These are phyloP conservation scores for Zapus hudsonius DNA, from an alignment of 2,113 vertebrate species.

Conservation along the genomic window DNA sequence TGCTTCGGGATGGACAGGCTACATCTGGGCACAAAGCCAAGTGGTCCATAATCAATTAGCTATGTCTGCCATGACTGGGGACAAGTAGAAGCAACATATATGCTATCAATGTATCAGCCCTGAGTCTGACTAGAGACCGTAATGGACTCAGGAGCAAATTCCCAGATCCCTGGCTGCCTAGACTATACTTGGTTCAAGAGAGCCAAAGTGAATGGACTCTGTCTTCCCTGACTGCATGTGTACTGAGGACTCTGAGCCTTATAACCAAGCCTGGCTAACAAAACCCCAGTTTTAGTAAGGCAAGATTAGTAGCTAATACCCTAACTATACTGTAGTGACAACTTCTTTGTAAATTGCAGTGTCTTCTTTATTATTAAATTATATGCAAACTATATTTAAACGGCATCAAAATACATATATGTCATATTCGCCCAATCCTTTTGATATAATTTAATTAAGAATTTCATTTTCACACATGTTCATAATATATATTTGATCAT, in stretches of 20 bases:
- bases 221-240: neutral
- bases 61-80: neutral
- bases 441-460: neutral
- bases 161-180: neutral
- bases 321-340: neutral
- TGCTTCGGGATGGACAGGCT: neutral
- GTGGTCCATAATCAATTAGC: neutral
- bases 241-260: neutral
- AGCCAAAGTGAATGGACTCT: neutral
- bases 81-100: neutral
- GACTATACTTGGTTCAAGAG: neutral
- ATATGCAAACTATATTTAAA: neutral
- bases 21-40: neutral
- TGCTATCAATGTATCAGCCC: neutral
- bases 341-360: neutral
- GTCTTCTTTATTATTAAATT: constrained; percentile 26
- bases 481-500: no score
- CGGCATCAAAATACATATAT: neutral
- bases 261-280: neutral
- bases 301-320: neutral
- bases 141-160: neutral
- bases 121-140: neutral
- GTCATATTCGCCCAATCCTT: constrained; percentile 15
- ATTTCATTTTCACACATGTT: neutral
- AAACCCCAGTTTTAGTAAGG: neutral